phyloP scores from a whole-genome alignment of 1,140 invertebrate species.

The Periplaneta americana region DNA sequence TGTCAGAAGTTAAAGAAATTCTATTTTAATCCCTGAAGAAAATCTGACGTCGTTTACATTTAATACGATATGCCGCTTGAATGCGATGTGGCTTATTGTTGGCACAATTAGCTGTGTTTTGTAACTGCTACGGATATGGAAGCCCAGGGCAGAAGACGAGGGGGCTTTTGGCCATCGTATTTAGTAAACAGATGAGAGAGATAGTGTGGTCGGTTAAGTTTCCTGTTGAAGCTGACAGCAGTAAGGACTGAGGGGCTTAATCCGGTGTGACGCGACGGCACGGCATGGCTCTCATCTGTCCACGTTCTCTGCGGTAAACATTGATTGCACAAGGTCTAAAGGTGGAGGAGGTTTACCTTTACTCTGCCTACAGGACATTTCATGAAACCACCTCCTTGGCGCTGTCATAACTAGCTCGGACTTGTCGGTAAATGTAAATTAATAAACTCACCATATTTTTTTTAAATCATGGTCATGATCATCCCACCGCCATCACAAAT shows the following conservation, averaged over 20 bases:
- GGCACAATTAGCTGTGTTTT: neutral
- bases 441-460: no score
- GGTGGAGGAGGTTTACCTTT: neutral
- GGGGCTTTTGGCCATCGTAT: neutral
- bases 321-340: conserved; percentile 6
- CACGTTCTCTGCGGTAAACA: conserved; percentile 1
- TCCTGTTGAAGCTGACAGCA: neutral
- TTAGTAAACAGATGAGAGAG: neutral
- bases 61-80: no score
- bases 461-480: no score
- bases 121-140: no score
- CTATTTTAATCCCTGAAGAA: no score
- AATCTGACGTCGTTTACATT: no score
- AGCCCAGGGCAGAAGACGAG: neutral
- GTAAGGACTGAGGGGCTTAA: neutral
- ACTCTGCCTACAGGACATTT: neutral
- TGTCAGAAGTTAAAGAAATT: no score
- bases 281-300: conserved; percentile 10
- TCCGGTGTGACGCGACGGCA: neutral
- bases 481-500: no score
- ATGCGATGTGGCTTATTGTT: neutral
- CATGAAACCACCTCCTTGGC: neutral
- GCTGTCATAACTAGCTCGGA: no score
- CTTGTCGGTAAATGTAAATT: no score
- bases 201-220: neutral